Evolutionary conservation across 2,797 vertebrate genomes (phyloP).

Genomic region (Diplodus puntazzo): DNA sequence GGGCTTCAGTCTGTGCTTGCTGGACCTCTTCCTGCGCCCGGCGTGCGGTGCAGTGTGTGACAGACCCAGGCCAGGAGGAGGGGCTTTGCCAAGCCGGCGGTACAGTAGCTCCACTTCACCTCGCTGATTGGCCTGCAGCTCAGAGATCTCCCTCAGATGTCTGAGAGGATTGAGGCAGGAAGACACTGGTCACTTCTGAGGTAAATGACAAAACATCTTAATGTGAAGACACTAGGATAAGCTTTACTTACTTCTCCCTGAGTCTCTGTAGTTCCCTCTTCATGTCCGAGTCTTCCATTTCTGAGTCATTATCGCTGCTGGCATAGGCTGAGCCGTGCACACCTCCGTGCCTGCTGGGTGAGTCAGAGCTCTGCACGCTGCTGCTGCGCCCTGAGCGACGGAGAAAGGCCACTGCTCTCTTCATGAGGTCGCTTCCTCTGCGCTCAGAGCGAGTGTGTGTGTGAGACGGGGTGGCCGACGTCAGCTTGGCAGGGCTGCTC

Average conservation of each 20-base stretch:
- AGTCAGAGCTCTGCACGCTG: constrained; percentile 89
- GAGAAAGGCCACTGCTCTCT: constrained; percentile 93
- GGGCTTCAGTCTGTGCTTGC: constrained; percentile 94
- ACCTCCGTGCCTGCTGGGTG: constrained; percentile 85
- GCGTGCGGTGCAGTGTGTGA: constrained; percentile 90
- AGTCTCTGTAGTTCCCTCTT: constrained; percentile 94
- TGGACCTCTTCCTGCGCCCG: constrained; percentile 90
- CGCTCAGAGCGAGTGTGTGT: constrained; percentile 79
- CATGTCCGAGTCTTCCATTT: constrained; percentile 96
- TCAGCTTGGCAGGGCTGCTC: constrained; percentile 83
- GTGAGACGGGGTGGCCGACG: constrained; percentile 76
- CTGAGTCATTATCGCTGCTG: constrained; percentile 98
- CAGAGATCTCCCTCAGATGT: constrained; percentile 97
- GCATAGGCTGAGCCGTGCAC: constrained; percentile 89
- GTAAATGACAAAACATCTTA: background rate
- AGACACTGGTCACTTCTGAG: constrained; percentile 19
- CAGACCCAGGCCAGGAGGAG: constrained; percentile 91
- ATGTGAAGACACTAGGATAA: background rate
- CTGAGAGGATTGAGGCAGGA: constrained; percentile 71
- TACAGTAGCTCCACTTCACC: constrained; percentile 96
- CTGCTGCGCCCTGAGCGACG: constrained; percentile 90
- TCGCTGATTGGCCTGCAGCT: constrained; percentile 95
- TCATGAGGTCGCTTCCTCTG: constrained; percentile 92
- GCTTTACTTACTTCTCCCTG: constrained; percentile 92
- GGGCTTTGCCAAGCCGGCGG: constrained; percentile 90